Conservation (phyloP, 2,797 vertebrate genomes). For the Phrynocephalus forsythii region DNA sequence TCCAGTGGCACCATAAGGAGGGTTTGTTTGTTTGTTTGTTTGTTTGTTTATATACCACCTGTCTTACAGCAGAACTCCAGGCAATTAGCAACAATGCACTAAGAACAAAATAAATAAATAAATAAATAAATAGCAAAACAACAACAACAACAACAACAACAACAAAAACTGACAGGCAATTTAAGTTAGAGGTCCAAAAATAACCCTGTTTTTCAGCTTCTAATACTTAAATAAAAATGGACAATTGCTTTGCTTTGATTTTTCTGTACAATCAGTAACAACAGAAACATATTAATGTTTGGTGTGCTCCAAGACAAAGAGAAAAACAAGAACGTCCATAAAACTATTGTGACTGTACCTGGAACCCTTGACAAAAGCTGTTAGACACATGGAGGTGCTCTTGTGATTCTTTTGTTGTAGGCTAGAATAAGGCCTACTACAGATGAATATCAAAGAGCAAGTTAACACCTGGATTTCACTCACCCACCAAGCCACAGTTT, state of each 20-base stretch:
- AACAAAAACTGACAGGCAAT: too few species aligned
- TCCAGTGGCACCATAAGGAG: too few species aligned
- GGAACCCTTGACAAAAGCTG: background rate
- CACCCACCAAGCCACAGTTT: background rate
- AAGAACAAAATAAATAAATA: too few species aligned
- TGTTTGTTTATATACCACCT: too few species aligned
- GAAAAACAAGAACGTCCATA: background rate
- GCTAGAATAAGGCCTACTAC: background rate
- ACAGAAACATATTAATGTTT: background rate
- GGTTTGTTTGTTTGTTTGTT: too few species aligned
- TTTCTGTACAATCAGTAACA: background rate
- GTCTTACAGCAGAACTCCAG: too few species aligned
- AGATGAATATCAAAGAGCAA: background rate
- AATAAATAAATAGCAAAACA: too few species aligned
- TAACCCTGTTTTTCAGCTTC: too few species aligned
- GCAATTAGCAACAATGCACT: too few species aligned
- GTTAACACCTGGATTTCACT: background rate
- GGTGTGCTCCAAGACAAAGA: background rate
- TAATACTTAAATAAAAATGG: background rate
- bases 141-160: too few species aligned
- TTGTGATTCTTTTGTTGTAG: background rate
- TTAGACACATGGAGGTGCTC: background rate
- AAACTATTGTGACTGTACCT: background rate
- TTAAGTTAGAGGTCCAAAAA: too few species aligned
- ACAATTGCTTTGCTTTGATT: background rate